phyloP scores from a whole-genome alignment of 2,888 invertebrate species.

The Leucania comma region DNA sequence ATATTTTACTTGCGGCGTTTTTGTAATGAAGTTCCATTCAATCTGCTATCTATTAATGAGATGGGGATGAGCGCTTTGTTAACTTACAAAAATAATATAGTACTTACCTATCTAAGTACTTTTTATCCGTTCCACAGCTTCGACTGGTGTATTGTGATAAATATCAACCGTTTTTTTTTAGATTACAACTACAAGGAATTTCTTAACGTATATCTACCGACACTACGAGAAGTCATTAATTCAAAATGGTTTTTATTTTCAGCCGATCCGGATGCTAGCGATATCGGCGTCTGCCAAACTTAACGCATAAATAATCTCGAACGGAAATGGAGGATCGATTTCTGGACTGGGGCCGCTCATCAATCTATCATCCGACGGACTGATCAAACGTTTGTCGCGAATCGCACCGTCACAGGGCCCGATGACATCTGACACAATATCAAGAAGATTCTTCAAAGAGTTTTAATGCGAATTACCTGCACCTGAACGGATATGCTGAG shows the following conservation, averaged over 20 bases:
- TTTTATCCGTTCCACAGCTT: conserved; percentile 30
- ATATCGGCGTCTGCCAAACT: conserved; percentile 77
- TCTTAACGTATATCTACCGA: not conserved
- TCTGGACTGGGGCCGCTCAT: conserved; percentile 76
- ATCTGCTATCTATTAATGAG: conserved; percentile 80
- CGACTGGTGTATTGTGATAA: conserved; percentile 1
- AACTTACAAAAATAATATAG: conserved; percentile 44
- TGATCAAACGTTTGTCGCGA: conserved; percentile 85
- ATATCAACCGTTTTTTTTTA: conserved; percentile 1
- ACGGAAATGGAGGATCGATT: conserved; percentile 81
- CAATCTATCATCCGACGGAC: conserved; percentile 79
- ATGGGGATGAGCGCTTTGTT: conserved; percentile 72
- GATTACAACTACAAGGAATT: not conserved
- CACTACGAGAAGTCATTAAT: conserved; percentile 54
- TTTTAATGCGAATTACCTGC: conserved; percentile 64
- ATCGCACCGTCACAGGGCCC: conserved; percentile 66
- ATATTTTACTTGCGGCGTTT: conserved; percentile 82
- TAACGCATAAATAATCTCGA: conserved; percentile 76
- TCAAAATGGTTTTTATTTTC: conserved; percentile 67
- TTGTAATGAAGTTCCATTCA: conserved; percentile 81
- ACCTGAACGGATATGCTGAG: conserved; percentile 59
- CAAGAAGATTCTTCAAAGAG: conserved; percentile 57
- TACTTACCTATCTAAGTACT: not conserved
- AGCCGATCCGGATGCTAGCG: conserved; percentile 73
- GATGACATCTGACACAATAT: conserved; percentile 64